phyloP scores from a whole-genome alignment of 2,888 invertebrate genomes.

The Phragmatobia fuliginosa region DNA sequence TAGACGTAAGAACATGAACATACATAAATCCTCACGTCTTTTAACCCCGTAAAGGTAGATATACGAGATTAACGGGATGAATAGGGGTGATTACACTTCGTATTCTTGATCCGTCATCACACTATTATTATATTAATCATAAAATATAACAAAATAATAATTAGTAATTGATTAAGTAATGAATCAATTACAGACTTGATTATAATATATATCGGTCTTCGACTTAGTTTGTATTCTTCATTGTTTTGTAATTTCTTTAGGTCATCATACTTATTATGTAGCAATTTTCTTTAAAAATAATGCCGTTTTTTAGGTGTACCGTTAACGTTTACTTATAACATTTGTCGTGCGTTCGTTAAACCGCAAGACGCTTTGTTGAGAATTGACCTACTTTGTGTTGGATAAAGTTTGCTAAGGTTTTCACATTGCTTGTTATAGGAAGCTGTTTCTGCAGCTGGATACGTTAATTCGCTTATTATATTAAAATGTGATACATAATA shows the following conservation, averaged over 20 bases:
- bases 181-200: not conserved
- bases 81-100: too few species aligned
- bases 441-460: not conserved
- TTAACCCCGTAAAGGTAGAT: too few species aligned
- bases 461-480: not conserved
- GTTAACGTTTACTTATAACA: slow-evolving; percentile 4
- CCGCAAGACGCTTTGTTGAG: slow-evolving; percentile 4
- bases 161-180: too few species aligned
- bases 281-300: not conserved
- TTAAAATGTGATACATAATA: not conserved
- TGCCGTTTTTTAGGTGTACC: slow-evolving; percentile 5
- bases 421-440: not conserved
- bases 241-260: not conserved
- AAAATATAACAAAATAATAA: too few species aligned
- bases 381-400: slow-evolving; percentile 1
- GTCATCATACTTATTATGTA: not conserved
- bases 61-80: too few species aligned
- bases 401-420: not conserved
- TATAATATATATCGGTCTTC: not conserved
- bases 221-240: not conserved
- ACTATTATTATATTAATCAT: too few species aligned
- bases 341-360: slow-evolving; percentile 3
- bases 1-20: too few species aligned
- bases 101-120: too few species aligned
- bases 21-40: too few species aligned